phyloP scores from a whole-genome alignment of 2,113 vertebrate species.

The Forbesichthys agassizii region DNA sequence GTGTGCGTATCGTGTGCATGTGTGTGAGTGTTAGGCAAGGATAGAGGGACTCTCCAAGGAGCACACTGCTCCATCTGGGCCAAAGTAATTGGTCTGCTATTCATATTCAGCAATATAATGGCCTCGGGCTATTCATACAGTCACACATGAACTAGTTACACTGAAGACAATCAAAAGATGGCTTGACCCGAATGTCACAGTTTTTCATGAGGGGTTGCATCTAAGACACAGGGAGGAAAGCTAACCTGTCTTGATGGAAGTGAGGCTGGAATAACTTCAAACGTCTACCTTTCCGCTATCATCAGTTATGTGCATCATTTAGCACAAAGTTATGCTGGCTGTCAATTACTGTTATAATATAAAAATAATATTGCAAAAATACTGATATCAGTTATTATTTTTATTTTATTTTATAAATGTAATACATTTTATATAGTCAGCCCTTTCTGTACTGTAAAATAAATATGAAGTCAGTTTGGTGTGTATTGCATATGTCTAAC shows the following conservation, averaged over 20 bases:
- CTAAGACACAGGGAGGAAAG: constrained; percentile 29
- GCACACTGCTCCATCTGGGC: constrained; percentile 71
- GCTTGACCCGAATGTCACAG: constrained; percentile 61
- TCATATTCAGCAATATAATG: constrained; percentile 77
- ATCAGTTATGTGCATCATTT: constrained; percentile 19
- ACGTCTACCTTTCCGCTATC: constrained; percentile 18
- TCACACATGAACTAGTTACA: constrained; percentile 73
- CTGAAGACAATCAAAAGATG: constrained; percentile 63
- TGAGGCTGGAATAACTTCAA: constrained; percentile 18
- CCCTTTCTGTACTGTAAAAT: neutral
- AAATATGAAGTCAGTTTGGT: neutral
- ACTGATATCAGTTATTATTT: too few species aligned
- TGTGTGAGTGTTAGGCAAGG: constrained; percentile 37
- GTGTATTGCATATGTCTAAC: neutral
- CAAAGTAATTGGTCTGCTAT: constrained; percentile 77
- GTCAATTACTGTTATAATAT: neutral
- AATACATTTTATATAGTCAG: too few species aligned
- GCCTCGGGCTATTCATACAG: constrained; percentile 69
- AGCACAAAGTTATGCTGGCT: constrained; percentile 19
- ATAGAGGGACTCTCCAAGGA: constrained; percentile 62
- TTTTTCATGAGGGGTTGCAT: constrained; percentile 29
- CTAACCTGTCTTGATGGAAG: constrained; percentile 32
- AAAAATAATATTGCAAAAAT: too few species aligned
- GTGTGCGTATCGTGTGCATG: constrained; percentile 3
- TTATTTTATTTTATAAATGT: too few species aligned